Evolutionary conservation across 2,888 invertebrate genomes (phyloP), one percentile per base, ranked within the genome.

Genomic region (Melanotus villosus): DNA sequence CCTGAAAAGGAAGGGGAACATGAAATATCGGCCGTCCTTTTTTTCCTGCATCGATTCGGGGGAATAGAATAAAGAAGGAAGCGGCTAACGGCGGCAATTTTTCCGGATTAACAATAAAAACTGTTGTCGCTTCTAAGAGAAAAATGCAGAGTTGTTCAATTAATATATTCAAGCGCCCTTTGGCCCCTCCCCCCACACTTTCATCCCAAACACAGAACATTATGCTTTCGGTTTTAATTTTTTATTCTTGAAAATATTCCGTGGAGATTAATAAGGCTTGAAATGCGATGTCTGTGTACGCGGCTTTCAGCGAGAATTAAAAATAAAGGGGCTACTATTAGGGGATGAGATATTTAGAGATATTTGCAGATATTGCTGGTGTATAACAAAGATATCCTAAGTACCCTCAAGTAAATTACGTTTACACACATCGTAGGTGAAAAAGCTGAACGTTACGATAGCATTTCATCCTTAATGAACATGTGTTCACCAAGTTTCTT

Each of bases 71-170:
- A 66, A 71, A 63, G 71, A 70, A 67, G 66, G 71, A 73, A 68
- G 54, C 63, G 59, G 58, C 41, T 59, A 73, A 73, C 62, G 68
- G 71, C 59, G 68, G 72, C 73, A 75, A 76, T 76, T 75, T 76
- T 75, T 74, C 72, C 78, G 80, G 82, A 82, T 82, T 81, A 82
- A 81, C 81, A 80, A 82, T 81, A 81, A 82, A 82, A 82, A 82
- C 81, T 79, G 79, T 80, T 81, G 82, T 82, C 82, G 81, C 80
- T 75, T 66, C 80, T 77, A 76, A 79, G 78, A 82, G 82, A 83
- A 83, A 82, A 83, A 84, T 82, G 82, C 81, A 82, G 82, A 82
- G 82, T 82, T 80, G 83, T 83, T 84, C 84, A 83, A 84, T 84
- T 84, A 84, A 84, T 84, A 82, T 82, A 83, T 83, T 83, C 83